Evolutionary conservation across 2,888 invertebrate genomes (phyloP).

Genomic region (Oscheius onirici): DNA sequence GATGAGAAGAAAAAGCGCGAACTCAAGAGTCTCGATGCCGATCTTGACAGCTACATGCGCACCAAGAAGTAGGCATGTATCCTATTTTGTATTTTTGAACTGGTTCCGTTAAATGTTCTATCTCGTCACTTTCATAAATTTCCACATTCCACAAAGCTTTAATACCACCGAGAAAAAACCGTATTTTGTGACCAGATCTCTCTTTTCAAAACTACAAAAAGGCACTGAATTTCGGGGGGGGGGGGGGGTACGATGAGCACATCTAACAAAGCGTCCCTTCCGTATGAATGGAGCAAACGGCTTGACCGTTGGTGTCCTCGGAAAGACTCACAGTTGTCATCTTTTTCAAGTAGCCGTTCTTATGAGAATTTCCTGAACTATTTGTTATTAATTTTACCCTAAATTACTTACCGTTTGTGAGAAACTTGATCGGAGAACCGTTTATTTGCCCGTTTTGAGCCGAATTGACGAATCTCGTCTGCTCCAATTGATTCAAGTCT

Average conservation of each 20-base stretch:
- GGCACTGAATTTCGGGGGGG: background rate
- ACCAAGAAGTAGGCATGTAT: too few relatives aligned
- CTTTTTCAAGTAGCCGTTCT: conserved; percentile 11
- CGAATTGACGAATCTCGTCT: conserved; percentile 43
- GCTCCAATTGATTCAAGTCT: conserved; percentile 41
- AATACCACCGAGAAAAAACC: background rate
- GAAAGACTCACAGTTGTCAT: conserved; percentile 11
- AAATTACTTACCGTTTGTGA: conserved; percentile 39
- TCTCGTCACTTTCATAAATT: too few relatives aligned
- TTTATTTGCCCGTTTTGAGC: conserved; percentile 38
- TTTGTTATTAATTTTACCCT: background rate
- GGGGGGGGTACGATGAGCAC: background rate
- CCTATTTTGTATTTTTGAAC: too few relatives aligned
- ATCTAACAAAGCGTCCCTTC: conserved; percentile 23
- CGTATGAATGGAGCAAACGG: conserved; percentile 6
- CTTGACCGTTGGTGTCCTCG: conserved; percentile 16
- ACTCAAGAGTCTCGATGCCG: too few relatives aligned
- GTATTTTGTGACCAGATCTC: conserved; percentile 12
- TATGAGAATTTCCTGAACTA: conserved; percentile 1
- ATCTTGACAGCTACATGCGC: too few relatives aligned
- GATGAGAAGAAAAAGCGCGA: too few relatives aligned
- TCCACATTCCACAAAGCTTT: too few relatives aligned
- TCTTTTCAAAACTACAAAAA: background rate
- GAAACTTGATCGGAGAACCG: conserved; percentile 41
- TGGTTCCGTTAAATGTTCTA: too few relatives aligned